phyloP scores from a whole-genome alignment of 2,888 invertebrate genomes.

The Pyrrhia umbra region DNA sequence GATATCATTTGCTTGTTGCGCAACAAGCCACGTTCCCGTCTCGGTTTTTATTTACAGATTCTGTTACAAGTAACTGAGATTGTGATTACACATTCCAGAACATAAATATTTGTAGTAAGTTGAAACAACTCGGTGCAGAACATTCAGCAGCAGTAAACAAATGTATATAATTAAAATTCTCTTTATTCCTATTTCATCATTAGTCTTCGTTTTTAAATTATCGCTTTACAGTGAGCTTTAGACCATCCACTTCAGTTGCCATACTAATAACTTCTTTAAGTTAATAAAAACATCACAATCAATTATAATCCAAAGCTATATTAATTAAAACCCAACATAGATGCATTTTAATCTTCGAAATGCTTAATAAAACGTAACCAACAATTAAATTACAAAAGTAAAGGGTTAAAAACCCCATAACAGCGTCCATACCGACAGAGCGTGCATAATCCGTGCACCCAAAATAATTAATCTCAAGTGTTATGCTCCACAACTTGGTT shows the following conservation, averaged over 20 bases:
- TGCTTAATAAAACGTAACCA: slow-evolving; percentile 46
- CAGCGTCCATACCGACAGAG: slow-evolving; percentile 50
- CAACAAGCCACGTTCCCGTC: slow-evolving; percentile 44
- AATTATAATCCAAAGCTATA: not conserved
- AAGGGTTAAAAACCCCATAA: slow-evolving; percentile 73
- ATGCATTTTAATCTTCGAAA: slow-evolving; percentile 28
- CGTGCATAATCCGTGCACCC: slow-evolving; percentile 73
- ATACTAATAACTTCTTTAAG: not conserved
- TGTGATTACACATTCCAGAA: slow-evolving; percentile 66
- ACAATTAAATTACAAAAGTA: slow-evolving; percentile 51
- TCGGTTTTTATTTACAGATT: slow-evolving; percentile 68
- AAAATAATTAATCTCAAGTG: slow-evolving; percentile 74
- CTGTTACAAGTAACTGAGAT: slow-evolving; percentile 69
- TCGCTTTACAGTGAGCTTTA: not conserved
- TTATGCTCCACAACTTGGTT: slow-evolving; percentile 62
- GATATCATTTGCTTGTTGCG: slow-evolving; percentile 71
- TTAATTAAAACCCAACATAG: slow-evolving; percentile 11
- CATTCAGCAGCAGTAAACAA: slow-evolving; percentile 44
- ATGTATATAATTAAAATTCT: slow-evolving; percentile 17
- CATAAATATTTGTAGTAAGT: slow-evolving; percentile 67
- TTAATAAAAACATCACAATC: not conserved
- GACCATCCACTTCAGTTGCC: not conserved
- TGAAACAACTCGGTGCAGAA: slow-evolving; percentile 45
- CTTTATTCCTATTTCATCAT: slow-evolving; percentile 9
- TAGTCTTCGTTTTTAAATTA: slow-evolving; percentile 5